phyloP scores from a whole-genome alignment of 2,797 vertebrate species.

The Siniperca scherzeri region DNA sequence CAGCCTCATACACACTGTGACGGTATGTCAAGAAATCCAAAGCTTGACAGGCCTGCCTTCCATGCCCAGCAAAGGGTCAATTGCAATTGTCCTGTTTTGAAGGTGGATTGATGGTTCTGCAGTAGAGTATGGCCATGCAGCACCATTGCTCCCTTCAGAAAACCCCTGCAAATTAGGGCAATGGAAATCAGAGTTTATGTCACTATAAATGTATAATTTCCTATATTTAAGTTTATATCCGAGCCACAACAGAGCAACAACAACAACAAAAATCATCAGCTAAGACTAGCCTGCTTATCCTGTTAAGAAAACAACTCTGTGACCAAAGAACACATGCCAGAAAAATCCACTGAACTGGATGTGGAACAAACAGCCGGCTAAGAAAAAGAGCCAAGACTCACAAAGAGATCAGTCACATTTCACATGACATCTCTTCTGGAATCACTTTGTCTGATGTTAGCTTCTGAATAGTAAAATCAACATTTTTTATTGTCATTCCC shows the following conservation, averaged over 20 bases:
- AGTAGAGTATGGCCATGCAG: neutral
- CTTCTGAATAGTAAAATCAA: neutral
- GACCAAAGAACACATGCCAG: neutral
- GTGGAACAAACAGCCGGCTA: neutral
- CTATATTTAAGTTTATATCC: neutral
- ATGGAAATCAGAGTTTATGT: neutral
- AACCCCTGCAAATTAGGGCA: neutral
- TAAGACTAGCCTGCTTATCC: neutral
- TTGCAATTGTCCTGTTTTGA: neutral
- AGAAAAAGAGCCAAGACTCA: neutral
- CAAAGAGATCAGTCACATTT: neutral
- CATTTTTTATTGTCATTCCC: neutral
- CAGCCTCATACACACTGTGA: no score
- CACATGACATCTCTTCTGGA: neutral
- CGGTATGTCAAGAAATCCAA: no score
- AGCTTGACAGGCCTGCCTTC: no score
- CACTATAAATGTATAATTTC: neutral
- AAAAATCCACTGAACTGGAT: neutral
- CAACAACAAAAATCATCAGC: neutral
- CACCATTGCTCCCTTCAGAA: no score
- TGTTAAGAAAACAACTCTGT: neutral
- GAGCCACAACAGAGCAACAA: neutral
- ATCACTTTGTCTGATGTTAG: neutral
- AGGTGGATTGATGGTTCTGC: neutral
- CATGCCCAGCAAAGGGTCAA: no score